These are phyloP conservation scores for Endomychus coccineus DNA, from an alignment of 2,888 invertebrate species.

Conservation along the genomic window DNA sequence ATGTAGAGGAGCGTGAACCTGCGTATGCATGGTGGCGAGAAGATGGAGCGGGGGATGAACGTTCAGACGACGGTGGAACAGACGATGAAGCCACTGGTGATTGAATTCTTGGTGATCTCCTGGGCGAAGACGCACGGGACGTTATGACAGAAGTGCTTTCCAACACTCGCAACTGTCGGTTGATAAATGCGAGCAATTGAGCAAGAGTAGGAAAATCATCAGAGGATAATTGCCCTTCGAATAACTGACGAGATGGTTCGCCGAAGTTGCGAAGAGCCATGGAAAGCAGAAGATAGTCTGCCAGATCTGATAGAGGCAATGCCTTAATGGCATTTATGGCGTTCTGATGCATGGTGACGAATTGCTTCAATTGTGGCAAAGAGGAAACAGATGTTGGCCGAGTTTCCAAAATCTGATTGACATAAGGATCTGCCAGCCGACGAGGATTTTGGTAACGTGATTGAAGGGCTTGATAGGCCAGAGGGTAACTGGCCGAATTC, in stretches of 20 bases:
- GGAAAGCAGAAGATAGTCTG: neutral
- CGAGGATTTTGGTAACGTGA: slow-evolving; percentile 2
- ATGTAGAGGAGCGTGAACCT: no score
- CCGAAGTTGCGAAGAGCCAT: slow-evolving; percentile 1
- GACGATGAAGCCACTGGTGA: neutral
- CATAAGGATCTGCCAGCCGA: slow-evolving; percentile 2
- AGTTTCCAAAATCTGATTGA: slow-evolving; percentile 3
- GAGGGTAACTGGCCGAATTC: neutral
- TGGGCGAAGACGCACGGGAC: slow-evolving; percentile 1
- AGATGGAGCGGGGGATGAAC: neutral
- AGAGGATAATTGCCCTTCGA: slow-evolving; percentile 4
- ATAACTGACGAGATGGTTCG: slow-evolving; percentile 3
- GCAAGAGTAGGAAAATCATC: slow-evolving; percentile 3
- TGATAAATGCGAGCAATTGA: slow-evolving; percentile 1
- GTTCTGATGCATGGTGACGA: slow-evolving; percentile 1
- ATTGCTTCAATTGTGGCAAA: neutral
- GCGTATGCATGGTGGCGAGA: neutral
- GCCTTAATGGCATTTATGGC: neutral
- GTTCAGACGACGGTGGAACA: neutral
- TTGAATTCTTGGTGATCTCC: neutral
- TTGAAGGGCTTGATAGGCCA: slow-evolving; percentile 2
- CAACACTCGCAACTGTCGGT: neutral
- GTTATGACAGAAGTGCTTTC: neutral
- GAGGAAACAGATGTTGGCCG: neutral
- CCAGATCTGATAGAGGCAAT: slow-evolving; percentile 2